phyloP scores from a whole-genome alignment of 2,113 vertebrate species.

The Lepus europaeus region DNA sequence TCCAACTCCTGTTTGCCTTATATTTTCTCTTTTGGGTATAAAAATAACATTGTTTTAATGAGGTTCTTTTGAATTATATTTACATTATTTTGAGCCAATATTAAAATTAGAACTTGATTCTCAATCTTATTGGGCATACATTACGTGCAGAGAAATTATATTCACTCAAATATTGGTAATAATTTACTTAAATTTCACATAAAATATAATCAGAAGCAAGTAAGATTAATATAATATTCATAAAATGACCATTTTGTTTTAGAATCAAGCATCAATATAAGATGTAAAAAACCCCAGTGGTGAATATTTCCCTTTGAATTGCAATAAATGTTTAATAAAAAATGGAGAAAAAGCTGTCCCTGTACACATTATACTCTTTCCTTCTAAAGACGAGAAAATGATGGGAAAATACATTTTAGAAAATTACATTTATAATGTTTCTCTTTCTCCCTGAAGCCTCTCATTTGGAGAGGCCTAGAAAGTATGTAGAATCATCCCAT shows the following conservation, averaged over 20 bases:
- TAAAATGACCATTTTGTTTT: conserved; percentile 47
- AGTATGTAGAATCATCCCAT: not conserved
- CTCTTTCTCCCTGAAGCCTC: not conserved
- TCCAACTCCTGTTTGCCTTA: not conserved
- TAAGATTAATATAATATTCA: not conserved
- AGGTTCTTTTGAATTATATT: not conserved
- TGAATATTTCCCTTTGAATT: conserved; percentile 18
- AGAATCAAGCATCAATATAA: not conserved
- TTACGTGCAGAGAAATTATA: not conserved
- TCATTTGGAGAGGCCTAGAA: not conserved
- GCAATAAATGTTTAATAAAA: conserved; percentile 1
- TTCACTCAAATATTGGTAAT: not conserved
- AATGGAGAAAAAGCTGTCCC: not conserved
- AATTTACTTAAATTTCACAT: conserved; percentile 6
- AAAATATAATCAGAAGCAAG: not conserved
- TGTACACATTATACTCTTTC: not conserved
- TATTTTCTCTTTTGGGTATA: not conserved
- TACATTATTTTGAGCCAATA: not conserved
- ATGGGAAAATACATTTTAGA: not conserved
- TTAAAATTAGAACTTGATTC: not conserved
- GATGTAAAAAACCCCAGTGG: not conserved
- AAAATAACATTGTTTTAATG: not conserved
- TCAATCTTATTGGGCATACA: not conserved
- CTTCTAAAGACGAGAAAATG: conserved; percentile 33
- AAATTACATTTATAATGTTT: conserved; percentile 28